These are phyloP conservation scores for Andrena bicolor DNA, from an alignment of 2,888 invertebrate genomes.

Conservation along the genomic window DNA sequence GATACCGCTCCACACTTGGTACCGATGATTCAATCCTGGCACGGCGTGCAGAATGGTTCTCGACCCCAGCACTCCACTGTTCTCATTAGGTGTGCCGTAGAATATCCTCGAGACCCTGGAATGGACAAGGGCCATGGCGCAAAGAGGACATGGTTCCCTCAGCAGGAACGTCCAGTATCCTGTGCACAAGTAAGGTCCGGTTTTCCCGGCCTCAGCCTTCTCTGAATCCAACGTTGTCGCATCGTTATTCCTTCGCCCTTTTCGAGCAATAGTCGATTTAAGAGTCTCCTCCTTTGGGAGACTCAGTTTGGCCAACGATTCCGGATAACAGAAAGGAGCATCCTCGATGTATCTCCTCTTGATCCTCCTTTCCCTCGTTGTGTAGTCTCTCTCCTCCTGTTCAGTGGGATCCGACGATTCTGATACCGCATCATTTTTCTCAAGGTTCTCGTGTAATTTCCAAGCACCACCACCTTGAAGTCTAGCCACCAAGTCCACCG, in stretches of 20 bases:
- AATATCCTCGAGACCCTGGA: conserved; percentile 94
- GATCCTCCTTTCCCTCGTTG: conserved; percentile 29
- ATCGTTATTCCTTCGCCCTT: conserved; percentile 58
- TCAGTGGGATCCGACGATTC: not conserved
- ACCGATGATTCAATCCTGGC: conserved; percentile 95
- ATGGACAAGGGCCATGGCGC: conserved; percentile 97
- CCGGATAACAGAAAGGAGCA: conserved; percentile 76
- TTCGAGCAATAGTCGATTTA: conserved; percentile 28
- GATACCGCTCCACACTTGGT: conserved; percentile 92
- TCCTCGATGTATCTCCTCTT: conserved; percentile 73
- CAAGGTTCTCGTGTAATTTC: conserved; percentile 75
- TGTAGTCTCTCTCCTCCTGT: conserved; percentile 20
- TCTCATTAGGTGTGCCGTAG: conserved; percentile 87
- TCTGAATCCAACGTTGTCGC: not conserved
- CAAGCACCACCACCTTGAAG: conserved; percentile 93
- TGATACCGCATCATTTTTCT: not conserved
- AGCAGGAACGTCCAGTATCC: conserved; percentile 94
- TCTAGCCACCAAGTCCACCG: conserved; percentile 93
- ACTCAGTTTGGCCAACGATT: conserved; percentile 59
- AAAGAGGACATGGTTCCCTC: conserved; percentile 97
- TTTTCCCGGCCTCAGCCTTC: conserved; percentile 79
- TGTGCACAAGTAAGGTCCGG: conserved; percentile 93
- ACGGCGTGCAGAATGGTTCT: conserved; percentile 91
- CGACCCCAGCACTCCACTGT: conserved; percentile 90
- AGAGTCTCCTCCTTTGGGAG: conserved; percentile 63